A percentile compares a stretch with the other conserved stretches of the same genome.
Conservation (phyloP, 2,113 vertebrate genomes). For the Steatornis caripensis region DNA sequence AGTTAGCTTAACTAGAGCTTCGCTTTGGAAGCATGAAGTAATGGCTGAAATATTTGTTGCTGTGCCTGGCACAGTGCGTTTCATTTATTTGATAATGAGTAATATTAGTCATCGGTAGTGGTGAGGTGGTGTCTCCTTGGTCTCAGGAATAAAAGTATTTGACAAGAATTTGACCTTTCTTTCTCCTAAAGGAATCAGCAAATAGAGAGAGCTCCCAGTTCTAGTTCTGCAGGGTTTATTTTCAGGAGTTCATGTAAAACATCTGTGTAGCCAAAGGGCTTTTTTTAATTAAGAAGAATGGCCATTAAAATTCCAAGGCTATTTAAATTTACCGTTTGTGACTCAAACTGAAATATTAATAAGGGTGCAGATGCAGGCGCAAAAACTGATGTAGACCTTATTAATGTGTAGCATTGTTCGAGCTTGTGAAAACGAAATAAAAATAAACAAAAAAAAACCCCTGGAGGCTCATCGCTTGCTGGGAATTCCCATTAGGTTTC, state of each 20-base stretch:
- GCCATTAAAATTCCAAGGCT: slow-evolving; percentile 41
- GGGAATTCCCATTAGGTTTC: not conserved
- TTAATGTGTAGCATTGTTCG: not conserved
- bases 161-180: slow-evolving; percentile 26
- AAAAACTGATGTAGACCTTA: slow-evolving; percentile 16
- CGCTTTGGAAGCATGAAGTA: not conserved
- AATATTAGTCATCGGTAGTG: not conserved
- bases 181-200: not conserved
- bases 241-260: slow-evolving; percentile 46
- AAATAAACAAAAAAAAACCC: not conserved
- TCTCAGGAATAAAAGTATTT: slow-evolving; percentile 9
- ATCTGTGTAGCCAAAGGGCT: slow-evolving; percentile 50
- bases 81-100: not conserved
- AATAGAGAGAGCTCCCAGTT: not conserved
- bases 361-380: slow-evolving; percentile 23
- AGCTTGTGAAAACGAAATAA: not conserved
- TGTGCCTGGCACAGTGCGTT: not conserved
- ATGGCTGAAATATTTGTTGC: not conserved
- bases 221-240: slow-evolving; percentile 29
- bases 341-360: slow-evolving; percentile 45
- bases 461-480: not conserved
- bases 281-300: slow-evolving; percentile 57
- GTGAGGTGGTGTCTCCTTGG: not conserved
- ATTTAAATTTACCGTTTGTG: slow-evolving; percentile 44
- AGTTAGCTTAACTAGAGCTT: not conserved